Evolutionary conservation across 2,888 invertebrate species (phyloP), one percentile per base, ranked within the genome.

Genomic region (Panopea generosa): DNA sequence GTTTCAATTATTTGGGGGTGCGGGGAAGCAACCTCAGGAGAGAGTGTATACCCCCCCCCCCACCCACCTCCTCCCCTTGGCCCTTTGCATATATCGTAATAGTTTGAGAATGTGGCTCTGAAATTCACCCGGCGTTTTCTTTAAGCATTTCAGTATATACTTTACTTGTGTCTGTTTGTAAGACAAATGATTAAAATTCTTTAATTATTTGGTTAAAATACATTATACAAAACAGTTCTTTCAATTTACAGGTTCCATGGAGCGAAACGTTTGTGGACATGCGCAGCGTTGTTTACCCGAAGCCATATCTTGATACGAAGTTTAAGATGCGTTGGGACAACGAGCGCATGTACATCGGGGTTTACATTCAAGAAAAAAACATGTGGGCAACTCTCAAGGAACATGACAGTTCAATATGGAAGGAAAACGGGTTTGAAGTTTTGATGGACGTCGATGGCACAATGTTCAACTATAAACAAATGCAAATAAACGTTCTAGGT

Each of bases 401-500:
- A 16, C 66, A 56, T 14, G 77, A 77, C n/a, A 40, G 45, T 7
- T 2, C 6, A 6, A 49, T 56, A 20, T 33, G 6, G 11, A 18
- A 24, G 26, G 62, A 62, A 38, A 62, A 62, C 26, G 33, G 50
- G 22, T 52, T 62, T 22, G 62, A 62, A 18, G 40, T 49, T 16
- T 33, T 71, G 2, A 65, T 71, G 65, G 71, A 65, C 20, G 65
- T 71, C 16, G 71, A 71, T 45, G 71, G 71, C 2, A 43, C 63
- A 0, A 33, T 71, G 59, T 61, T 49, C 18, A 82, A 76, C 55
- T 84, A 78, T 50, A 84, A 84, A 72, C 80, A 84, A 49, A 59
- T 84, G 22, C 77, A 80, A 47, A 77, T 82, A n/a, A 84, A 82
- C 40, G 84, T 70, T 0, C 61, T 80, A 14, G 70, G 74, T 4